phyloP scores from a whole-genome alignment of 2,797 vertebrate species.

The Fistularia tabacaria region DNA sequence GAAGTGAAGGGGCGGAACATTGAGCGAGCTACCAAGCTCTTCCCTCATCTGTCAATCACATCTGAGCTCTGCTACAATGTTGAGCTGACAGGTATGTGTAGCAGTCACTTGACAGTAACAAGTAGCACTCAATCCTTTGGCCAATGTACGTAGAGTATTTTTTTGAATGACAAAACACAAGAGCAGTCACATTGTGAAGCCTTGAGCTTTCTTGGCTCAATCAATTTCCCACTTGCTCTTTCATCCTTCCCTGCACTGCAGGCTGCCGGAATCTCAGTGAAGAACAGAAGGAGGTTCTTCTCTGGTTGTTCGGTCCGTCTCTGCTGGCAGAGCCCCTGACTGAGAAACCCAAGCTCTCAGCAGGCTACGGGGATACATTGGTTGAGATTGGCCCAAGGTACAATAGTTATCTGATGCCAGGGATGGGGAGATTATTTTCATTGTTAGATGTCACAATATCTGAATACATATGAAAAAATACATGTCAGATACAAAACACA shows the following conservation, averaged over 20 bases:
- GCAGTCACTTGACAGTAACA: neutral
- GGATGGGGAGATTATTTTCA: neutral
- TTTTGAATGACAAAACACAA: neutral
- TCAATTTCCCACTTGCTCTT: neutral
- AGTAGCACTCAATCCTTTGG: neutral
- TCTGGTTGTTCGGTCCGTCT: constrained; percentile 82
- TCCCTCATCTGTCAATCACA: constrained; percentile 62
- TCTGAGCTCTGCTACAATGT: constrained; percentile 79
- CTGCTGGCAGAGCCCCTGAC: constrained; percentile 69
- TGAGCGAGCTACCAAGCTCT: constrained; percentile 61
- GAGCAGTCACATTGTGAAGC: neutral
- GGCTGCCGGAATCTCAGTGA: constrained; percentile 60
- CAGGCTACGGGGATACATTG: constrained; percentile 67
- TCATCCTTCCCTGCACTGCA: constrained; percentile 38
- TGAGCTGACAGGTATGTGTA: constrained; percentile 71
- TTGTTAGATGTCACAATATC: neutral
- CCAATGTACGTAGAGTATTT: neutral
- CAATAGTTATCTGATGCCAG: too few species aligned
- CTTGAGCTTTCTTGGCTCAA: too few species aligned
- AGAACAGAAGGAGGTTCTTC: constrained; percentile 73
- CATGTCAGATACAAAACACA: too few species aligned
- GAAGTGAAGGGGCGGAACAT: constrained; percentile 60
- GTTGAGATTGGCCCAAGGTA: constrained; percentile 89
- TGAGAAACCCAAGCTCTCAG: constrained; percentile 70
- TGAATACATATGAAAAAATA: too few species aligned